Conservation (phyloP, 2,888 invertebrate species). For the Clunio marinus region DNA sequence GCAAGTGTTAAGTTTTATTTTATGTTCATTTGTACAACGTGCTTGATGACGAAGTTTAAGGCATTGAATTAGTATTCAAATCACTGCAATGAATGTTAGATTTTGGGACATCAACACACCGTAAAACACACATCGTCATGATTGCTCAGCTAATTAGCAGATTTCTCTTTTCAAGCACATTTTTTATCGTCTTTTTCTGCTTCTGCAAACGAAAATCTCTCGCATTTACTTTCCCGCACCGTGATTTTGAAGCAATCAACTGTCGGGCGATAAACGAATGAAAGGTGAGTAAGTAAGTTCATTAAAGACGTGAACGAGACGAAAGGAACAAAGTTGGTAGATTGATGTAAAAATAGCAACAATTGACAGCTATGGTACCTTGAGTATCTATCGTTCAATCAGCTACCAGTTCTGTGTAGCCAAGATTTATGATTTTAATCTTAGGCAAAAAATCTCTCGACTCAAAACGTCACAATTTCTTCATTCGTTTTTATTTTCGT, state of each 20-base stretch:
- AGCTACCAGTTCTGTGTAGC: background rate
- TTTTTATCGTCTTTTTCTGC: too few species aligned
- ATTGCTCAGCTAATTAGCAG: constrained; percentile 18
- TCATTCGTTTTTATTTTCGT: background rate
- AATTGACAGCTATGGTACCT: constrained; percentile 24
- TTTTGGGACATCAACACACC: background rate
- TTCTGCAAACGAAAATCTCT: background rate
- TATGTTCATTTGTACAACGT: background rate
- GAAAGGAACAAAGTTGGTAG: background rate
- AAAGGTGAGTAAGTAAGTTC: constrained; percentile 14
- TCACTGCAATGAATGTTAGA: background rate
- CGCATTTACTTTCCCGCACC: background rate
- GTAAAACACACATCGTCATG: background rate
- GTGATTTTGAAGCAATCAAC: background rate
- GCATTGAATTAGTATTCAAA: constrained; percentile 16
- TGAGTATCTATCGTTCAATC: too few species aligned
- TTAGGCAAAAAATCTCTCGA: background rate
- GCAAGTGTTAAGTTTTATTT: constrained; percentile 6
- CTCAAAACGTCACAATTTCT: background rate
- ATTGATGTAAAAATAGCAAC: background rate
- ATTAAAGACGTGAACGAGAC: background rate
- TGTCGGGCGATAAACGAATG: background rate
- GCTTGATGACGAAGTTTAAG: background rate
- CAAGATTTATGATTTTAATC: constrained; percentile 6
- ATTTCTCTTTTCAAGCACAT: too few species aligned